Evolutionary conservation across 1,140 invertebrate species (phyloP), one percentile per base, ranked within the genome.

Genomic region (Ostrea edulis): DNA sequence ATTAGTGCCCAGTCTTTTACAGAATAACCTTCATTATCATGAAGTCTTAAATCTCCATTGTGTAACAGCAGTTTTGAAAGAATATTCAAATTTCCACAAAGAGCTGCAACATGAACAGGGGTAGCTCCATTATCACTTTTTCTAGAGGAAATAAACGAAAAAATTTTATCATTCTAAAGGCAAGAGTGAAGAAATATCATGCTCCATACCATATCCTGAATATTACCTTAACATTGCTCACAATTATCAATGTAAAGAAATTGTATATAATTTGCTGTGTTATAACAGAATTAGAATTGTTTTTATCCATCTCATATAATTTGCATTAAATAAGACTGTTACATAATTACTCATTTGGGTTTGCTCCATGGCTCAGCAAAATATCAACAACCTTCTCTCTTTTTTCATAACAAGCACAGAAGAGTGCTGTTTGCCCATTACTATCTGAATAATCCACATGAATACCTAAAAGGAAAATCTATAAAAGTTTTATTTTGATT

Each of bases 21-120:
- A 12, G 90, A 91, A 20, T 91, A 85, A 8, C 92, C 91, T 82
- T 92, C 58, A 53, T 91, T 90, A 90, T 96, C 95, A 91, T 94
- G 94, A 25, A 95, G 91, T 44, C 95, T 87, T 29, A 96, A 91
- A 89, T 96, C 95, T 11, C 95, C 95, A 51, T 95, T 95, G 44
- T 93, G 93, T 85, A 94, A 93, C 17, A 95, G 89, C 62, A 96
- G 89, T 8, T 91, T 86, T 9, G 90, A 90, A 17, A 96, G 83
- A n/a, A 94, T 90, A 29, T 92, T 90, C 14, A 93, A 83, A 89
- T 94, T 94, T 0, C 95, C 95, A 84, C 84, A 90, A 88, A 93
- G 95, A 89, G 93, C 93, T 12, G 95, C 95, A 25, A 92, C 94
- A 91, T 96, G 95, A 8, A 95, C 92, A 35, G 95, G 93, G 7